Conservation (phyloP, 2,888 invertebrate species). For the Chrysolina americana region DNA sequence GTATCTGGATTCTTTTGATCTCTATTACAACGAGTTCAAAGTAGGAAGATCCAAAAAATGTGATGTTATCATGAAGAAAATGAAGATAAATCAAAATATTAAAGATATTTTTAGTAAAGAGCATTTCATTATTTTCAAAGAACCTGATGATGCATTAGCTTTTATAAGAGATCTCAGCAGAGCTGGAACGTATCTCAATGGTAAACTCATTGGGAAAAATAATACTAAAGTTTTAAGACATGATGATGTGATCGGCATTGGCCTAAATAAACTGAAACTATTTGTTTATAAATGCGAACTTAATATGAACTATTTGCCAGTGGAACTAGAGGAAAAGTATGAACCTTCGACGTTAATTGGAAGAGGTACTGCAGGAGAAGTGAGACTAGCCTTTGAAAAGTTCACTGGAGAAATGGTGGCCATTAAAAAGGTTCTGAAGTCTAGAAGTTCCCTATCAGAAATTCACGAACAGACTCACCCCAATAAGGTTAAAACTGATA, state of each 20-base stretch:
- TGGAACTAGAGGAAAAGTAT: slow-evolving; percentile 78
- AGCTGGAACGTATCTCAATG: slow-evolving; percentile 48
- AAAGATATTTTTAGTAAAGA: slow-evolving; percentile 46
- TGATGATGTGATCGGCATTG: slow-evolving; percentile 82
- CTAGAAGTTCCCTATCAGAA: slow-evolving; percentile 69
- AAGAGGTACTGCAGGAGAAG: slow-evolving; percentile 88
- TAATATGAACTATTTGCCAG: slow-evolving; percentile 70
- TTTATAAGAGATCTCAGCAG: slow-evolving; percentile 46
- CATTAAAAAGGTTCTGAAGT: slow-evolving; percentile 87
- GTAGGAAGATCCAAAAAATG: slow-evolving; percentile 44
- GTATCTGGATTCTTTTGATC: slow-evolving; percentile 43
- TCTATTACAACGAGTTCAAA: slow-evolving; percentile 40
- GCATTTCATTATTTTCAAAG: slow-evolving; percentile 44
- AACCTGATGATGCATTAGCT: slow-evolving; percentile 36
- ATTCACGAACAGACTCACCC: slow-evolving; percentile 73
- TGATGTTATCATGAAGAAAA: slow-evolving; percentile 37
- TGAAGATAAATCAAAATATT: slow-evolving; percentile 26
- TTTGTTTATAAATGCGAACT: slow-evolving; percentile 45
- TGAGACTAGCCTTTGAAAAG: slow-evolving; percentile 81
- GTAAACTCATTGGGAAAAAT: slow-evolving; percentile 41
- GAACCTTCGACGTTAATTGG: slow-evolving; percentile 83
- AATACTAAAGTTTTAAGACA: slow-evolving; percentile 75
- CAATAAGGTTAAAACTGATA: slow-evolving; percentile 81
- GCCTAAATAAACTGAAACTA: slow-evolving; percentile 68
- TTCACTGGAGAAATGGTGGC: slow-evolving; percentile 82